Conservation (phyloP, 2,113 vertebrate species). For the Guaruba guarouba region DNA sequence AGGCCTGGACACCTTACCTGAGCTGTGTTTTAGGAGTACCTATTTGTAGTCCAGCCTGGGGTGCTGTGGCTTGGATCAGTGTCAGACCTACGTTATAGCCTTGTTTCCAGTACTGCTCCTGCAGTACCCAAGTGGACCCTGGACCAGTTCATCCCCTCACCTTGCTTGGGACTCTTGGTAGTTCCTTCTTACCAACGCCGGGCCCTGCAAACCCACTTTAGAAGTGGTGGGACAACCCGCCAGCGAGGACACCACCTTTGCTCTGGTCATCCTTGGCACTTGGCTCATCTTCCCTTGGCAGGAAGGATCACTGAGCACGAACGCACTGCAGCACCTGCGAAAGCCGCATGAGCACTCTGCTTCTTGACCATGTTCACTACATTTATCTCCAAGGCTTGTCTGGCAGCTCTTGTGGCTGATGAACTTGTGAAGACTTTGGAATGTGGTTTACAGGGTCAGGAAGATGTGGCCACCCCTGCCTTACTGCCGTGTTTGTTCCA, state of each 20-base stretch:
- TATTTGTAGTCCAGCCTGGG: not conserved
- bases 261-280: too few species aligned
- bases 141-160: not conserved
- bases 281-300: not conserved
- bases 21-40: not conserved
- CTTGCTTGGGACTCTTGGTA: not conserved
- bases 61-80: not conserved
- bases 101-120: not conserved
- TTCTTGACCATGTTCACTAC: not conserved
- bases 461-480: not conserved
- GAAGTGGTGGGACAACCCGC: rapidly evolving
- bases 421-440: not conserved
- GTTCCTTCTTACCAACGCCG: not conserved
- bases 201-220: not conserved
- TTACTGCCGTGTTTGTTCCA: not conserved
- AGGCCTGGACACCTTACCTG: not conserved
- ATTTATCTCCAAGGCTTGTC: not conserved
- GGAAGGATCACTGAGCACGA: not conserved
- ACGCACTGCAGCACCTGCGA: rapidly evolving
- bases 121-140: not conserved
- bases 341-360: not conserved
- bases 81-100: not conserved
- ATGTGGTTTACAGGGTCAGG: not conserved
- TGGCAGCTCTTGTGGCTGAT: not conserved
- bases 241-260: rapidly evolving